Base-by-base conservation (phyloP, 1,140 invertebrate genomes). In the Trachymyrmex septentrionalis region DNA sequence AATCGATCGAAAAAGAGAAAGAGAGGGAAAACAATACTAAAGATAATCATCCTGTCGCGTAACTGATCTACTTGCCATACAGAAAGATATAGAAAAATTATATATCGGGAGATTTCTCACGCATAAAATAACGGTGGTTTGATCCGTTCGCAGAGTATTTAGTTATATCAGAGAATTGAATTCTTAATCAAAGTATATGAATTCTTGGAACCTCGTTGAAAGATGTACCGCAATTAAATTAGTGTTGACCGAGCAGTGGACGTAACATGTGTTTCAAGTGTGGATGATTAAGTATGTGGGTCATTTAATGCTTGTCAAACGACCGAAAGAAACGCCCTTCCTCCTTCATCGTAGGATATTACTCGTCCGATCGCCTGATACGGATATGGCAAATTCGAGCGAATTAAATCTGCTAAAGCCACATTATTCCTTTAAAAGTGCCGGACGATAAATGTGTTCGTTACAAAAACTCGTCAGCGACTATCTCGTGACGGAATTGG, bases 131-230 rank as follows among this genome's bases (percentile, higher is more conserved):
- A 87, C 75, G 81, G 85, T 88, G 86, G 55, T n/a, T n/a, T n/a
- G 48, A 73, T 82, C 9, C 14, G 30, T 67, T 72, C 75, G 38
- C 24, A 67, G 19, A 72, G 75, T 55, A 72, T 69, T 67, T 44
- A 24, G 16, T 38, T 57, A 34, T 67, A 82, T 63, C 27, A 19
- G 19, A 75, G 53, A 67, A 78, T 85, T 64, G 57, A 50, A 82
- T 63, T 85, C 86, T 90, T 89, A 88, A 91, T 90, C 86, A 88
- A 19, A 16, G 38, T 44, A 44, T 87, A 88, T 88, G 78, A 89
- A 87, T 92, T 92, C 88, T 89, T 69, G 71, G 88, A 92, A 92
- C 76, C 81, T 90, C 86, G 88, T 92, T 92, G 89, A 90, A 87
- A 88, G 88, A 87, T 82, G 85, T 86, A 86, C 88, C 85, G 88